These are phyloP conservation scores for Argopecten irradians DNA, from an alignment of 1,140 invertebrate species.

Conservation along the genomic window DNA sequence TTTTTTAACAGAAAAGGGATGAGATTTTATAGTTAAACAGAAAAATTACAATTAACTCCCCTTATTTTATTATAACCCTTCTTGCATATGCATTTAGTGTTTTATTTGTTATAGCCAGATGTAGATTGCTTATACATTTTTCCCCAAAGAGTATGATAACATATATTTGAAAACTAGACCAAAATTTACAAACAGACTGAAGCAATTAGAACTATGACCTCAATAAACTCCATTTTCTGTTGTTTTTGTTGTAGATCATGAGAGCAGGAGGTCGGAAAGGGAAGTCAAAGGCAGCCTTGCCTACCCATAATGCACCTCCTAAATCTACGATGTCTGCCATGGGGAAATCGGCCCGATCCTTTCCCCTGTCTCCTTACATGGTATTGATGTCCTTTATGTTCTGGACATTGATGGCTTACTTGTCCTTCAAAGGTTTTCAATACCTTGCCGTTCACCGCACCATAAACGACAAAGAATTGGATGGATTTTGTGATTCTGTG, in stretches of 20 bases:
- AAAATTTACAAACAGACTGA: not conserved
- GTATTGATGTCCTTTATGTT: slow-evolving; percentile 52
- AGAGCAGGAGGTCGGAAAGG: not conserved
- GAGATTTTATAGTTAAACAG: too few relatives aligned
- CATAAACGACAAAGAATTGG: slow-evolving; percentile 46
- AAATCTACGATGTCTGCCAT: not conserved
- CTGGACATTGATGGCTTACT: slow-evolving; percentile 49
- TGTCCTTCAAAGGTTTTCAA: slow-evolving; percentile 47
- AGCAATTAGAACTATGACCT: too few relatives aligned
- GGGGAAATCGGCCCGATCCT: not conserved
- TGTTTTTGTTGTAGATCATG: not conserved
- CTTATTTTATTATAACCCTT: too few relatives aligned
- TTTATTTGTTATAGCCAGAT: not conserved
- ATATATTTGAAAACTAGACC: not conserved
- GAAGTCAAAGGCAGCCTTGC: not conserved
- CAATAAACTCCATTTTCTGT: too few relatives aligned
- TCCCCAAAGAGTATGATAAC: not conserved
- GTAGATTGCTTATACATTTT: not conserved
- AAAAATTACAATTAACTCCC: too few relatives aligned
- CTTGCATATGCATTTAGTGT: not conserved
- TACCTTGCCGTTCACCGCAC: slow-evolving; percentile 47
- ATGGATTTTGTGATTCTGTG: slow-evolving; percentile 48
- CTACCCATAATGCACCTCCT: not conserved
- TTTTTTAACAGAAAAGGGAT: too few relatives aligned
- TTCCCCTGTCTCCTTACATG: slow-evolving; percentile 42